Conservation (phyloP, 2,113 vertebrate species). For the Ctenodactylus gundi region DNA sequence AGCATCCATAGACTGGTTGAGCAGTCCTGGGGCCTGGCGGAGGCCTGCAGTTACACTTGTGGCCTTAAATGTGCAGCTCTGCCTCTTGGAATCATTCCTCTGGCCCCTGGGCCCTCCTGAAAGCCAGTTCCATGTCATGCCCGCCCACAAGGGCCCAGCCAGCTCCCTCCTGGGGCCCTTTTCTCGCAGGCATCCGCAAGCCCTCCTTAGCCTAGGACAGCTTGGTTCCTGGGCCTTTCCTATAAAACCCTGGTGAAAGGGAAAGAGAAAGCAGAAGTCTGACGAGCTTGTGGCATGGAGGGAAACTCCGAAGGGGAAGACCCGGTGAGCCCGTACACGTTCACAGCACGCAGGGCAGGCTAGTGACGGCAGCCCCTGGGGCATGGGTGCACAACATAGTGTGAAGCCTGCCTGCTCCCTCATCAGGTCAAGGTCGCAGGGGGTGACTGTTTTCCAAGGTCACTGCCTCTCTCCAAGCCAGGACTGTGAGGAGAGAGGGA, state of each 20-base stretch:
- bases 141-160: neutral
- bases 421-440: no score
- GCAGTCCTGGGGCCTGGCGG: no score
- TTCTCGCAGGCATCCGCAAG: neutral
- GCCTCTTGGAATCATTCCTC: neutral
- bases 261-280: neutral
- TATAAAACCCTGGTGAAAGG: neutral
- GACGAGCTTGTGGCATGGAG: no score
- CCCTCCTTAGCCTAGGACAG: neutral
- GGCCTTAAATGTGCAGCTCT: neutral
- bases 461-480: neutral
- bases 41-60: no score
- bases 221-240: neutral
- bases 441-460: neutral
- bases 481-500: neutral
- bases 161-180: neutral
- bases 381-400: neutral
- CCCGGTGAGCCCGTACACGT: neutral
- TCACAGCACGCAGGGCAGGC: accelerated
- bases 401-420: neutral
- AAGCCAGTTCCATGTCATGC: no score
- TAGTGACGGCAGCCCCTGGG: no score
- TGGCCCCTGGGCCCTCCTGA: neutral
- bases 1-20: neutral
- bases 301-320: neutral